phyloP scores from a whole-genome alignment of 2,113 vertebrate genomes.

The Apteryx mantelli region DNA sequence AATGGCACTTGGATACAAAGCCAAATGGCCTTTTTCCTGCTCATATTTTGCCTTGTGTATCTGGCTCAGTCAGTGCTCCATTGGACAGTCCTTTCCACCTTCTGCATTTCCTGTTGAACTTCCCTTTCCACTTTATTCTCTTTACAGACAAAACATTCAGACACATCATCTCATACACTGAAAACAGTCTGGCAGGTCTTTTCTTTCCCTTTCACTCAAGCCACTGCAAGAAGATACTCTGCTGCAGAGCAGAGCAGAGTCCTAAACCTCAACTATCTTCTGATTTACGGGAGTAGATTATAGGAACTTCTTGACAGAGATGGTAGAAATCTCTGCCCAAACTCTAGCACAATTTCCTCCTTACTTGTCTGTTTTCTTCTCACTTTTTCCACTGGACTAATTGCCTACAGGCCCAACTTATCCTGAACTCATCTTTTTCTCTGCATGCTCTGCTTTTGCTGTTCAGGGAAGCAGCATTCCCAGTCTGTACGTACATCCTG shows the following conservation, averaged over 20 bases:
- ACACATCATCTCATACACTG: background rate
- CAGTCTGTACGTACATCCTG: background rate
- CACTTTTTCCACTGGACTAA: background rate
- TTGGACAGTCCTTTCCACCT: background rate
- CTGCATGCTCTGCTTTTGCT: background rate
- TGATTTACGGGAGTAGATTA: background rate
- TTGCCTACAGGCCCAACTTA: background rate
- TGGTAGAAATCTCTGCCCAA: background rate
- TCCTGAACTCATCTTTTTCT: background rate
- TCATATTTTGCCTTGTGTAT: background rate
- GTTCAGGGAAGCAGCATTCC: background rate
- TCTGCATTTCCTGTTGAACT: background rate
- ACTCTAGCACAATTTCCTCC: background rate
- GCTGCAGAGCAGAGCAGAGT: background rate
- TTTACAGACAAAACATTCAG: background rate
- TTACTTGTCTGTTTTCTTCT: background rate
- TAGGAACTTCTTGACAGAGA: fast-evolving
- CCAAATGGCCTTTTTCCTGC: background rate
- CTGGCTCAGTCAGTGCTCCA: background rate
- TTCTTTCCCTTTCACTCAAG: background rate
- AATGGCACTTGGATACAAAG: background rate
- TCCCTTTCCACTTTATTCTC: background rate
- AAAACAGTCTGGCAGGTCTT: background rate
- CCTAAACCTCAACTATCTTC: background rate
- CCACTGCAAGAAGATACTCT: background rate